phyloP scores from a whole-genome alignment of 2,797 vertebrate genomes.

The Benthosema pterotum region DNA sequence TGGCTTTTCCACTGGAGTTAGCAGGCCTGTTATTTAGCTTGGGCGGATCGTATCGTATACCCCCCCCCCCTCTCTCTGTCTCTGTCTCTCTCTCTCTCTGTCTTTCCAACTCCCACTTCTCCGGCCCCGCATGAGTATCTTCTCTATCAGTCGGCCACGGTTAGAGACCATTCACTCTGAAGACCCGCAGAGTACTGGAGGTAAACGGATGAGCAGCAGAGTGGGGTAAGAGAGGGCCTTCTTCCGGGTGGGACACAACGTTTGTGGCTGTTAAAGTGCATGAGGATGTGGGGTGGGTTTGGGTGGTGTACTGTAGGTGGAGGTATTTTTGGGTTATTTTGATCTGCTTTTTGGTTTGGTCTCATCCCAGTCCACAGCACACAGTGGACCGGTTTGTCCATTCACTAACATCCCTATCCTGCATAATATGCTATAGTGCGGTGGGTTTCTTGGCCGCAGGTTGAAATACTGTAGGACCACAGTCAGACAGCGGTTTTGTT shows the following conservation, averaged over 20 bases:
- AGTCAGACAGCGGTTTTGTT: slow-evolving; percentile 15
- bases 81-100: slow-evolving; percentile 10
- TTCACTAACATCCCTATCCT: no score
- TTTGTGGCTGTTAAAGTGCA: slow-evolving; percentile 1
- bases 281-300: no score
- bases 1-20: slow-evolving; percentile 58
- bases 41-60: slow-evolving; percentile 22
- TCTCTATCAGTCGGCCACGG: slow-evolving; percentile 14
- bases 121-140: slow-evolving; percentile 10
- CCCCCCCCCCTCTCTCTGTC: background rate
- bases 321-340: no score
- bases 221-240: slow-evolving; percentile 12
- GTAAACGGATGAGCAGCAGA: slow-evolving; percentile 9
- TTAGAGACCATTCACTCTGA: slow-evolving; percentile 13
- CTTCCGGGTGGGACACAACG: slow-evolving; percentile 27
- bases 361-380: no score
- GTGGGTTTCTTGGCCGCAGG: slow-evolving; percentile 34
- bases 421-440: no score
- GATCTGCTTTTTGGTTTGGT: no score
- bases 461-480: slow-evolving; percentile 38
- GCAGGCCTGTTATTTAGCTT: slow-evolving; percentile 65
- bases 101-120: slow-evolving; percentile 12
- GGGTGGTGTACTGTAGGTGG: no score
- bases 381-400: no score
- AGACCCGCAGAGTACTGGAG: slow-evolving; percentile 3